phyloP scores from a whole-genome alignment of 2,888 invertebrate species.

The Aphidoletes aphidimyza region DNA sequence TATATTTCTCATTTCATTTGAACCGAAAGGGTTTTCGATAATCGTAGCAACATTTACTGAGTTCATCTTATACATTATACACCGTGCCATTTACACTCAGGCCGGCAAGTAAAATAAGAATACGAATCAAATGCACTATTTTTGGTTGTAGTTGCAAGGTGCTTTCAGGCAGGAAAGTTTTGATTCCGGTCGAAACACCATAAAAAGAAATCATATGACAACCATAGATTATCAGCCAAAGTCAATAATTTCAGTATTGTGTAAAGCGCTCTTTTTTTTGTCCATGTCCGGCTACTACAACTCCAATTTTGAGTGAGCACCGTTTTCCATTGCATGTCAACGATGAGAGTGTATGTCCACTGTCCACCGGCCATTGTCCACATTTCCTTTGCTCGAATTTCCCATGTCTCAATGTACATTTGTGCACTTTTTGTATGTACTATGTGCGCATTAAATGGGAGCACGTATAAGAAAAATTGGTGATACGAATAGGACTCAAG shows the following conservation, averaged over 20 bases:
- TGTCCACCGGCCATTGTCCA: no score
- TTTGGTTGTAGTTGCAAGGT: background rate
- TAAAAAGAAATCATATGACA: slow-evolving; percentile 2
- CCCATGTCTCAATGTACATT: no score
- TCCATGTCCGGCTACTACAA: no score
- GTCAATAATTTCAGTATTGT: slow-evolving; percentile 46
- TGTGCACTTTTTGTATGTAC: background rate
- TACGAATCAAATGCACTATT: background rate
- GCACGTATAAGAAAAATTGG: background rate
- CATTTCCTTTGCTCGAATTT: no score
- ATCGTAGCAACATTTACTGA: slow-evolving; percentile 19
- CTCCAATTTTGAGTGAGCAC: no score
- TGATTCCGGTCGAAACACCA: background rate
- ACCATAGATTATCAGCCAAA: slow-evolving; percentile 36
- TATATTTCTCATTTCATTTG: slow-evolving; percentile 1
- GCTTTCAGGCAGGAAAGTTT: background rate
- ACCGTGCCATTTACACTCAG: background rate
- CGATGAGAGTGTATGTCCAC: no score
- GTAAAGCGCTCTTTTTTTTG: background rate
- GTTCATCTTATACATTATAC: background rate
- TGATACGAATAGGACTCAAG: background rate
- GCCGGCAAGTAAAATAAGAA: no score
- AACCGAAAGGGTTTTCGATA: slow-evolving; percentile 21
- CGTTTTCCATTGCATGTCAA: no score
- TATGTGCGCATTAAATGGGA: background rate